Evolutionary conservation across 1,140 invertebrate genomes (phyloP).

Genomic region (Augochlora pura): DNA sequence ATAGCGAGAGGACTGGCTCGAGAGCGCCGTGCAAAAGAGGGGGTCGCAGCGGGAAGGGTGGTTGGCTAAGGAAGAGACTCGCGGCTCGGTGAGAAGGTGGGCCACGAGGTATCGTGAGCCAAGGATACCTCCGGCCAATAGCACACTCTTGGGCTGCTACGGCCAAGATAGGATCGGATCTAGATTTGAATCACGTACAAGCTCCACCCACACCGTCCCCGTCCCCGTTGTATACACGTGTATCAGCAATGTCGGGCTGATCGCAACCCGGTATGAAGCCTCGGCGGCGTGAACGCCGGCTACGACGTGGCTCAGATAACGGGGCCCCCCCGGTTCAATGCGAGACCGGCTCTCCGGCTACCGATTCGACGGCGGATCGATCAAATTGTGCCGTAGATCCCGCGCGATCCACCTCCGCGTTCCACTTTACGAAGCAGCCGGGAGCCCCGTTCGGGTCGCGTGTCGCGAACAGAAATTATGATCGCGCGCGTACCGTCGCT

Average conservation of each 20-base stretch:
- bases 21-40: too few species aligned
- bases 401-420: too few species aligned
- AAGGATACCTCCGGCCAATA: conserved; percentile 70
- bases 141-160: conserved; percentile 61
- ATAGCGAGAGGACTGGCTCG: too few species aligned
- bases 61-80: too few species aligned
- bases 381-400: conserved; percentile 16
- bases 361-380: neutral
- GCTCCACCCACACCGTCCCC: conserved; percentile 6
- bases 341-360: too few species aligned
- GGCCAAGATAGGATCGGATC: conserved; percentile 72
- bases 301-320: conserved; percentile 18
- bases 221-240: conserved; percentile 19
- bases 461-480: too few species aligned
- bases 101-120: conserved; percentile 54
- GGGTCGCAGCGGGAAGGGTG: too few species aligned
- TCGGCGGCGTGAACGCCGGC: neutral
- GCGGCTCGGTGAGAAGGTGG: neutral
- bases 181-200: conserved; percentile 79
- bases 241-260: conserved; percentile 16
- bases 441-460: too few species aligned
- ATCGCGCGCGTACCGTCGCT: too few species aligned
- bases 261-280: conserved; percentile 1
- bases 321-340: neutral
- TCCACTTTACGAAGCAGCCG: too few species aligned